These are phyloP conservation scores for Temnothorax unifasciatus DNA, from an alignment of 2,888 invertebrate species.

Conservation along the genomic window DNA sequence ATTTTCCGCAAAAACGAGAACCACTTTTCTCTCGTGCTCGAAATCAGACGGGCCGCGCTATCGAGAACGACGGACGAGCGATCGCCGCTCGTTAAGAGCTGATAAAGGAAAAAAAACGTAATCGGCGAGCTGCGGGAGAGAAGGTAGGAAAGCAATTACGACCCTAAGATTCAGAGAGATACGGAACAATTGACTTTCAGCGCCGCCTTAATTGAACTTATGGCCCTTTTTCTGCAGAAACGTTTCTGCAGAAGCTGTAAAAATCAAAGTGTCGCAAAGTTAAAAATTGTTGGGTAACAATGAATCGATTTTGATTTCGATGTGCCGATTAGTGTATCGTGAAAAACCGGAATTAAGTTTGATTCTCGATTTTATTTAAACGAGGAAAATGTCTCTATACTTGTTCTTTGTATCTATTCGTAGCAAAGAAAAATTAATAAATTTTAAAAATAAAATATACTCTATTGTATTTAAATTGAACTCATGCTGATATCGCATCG, in stretches of 20 bases:
- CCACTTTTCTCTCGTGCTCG: not conserved
- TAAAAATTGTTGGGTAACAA: not conserved
- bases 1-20: slow-evolving; percentile 54
- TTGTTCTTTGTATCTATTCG: not conserved
- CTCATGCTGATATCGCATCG: not conserved
- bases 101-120: slow-evolving; percentile 59
- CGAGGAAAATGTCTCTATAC: not conserved
- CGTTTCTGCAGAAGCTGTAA: not conserved
- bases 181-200: slow-evolving; percentile 41
- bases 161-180: slow-evolving; percentile 37
- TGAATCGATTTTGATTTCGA: slow-evolving; percentile 23
- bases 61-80: slow-evolving; percentile 40
- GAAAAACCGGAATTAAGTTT: not conserved
- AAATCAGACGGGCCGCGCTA: slow-evolving; percentile 24
- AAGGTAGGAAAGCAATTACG: slow-evolving; percentile 53
- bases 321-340: not conserved
- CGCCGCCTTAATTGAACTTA: slow-evolving; percentile 44
- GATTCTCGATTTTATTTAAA: slow-evolving; percentile 19
- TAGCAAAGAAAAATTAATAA: not conserved
- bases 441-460: not conserved
- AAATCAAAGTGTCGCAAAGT: not conserved
- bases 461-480: not conserved
- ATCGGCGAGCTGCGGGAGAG: slow-evolving; percentile 20
- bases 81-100: slow-evolving; percentile 50
- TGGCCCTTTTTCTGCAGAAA: not conserved